Percentiles rank a stretch among this genome's conserved stretches.
phyloP scores from a whole-genome alignment of 2,888 invertebrate genomes.

The Epistrophe grossulariae region DNA sequence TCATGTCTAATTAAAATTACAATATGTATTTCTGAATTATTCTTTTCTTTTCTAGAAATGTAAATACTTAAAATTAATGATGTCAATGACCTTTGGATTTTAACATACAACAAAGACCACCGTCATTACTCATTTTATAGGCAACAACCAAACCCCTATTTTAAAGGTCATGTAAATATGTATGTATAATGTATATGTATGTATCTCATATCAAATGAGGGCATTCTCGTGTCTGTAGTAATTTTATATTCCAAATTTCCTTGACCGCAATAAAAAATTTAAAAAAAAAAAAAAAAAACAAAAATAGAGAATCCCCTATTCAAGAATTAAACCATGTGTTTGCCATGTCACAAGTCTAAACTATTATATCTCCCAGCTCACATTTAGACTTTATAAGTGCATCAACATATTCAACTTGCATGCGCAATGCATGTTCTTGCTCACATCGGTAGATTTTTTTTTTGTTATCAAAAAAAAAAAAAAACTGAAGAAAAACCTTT shows the following conservation, averaged over 20 bases:
- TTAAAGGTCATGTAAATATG: conserved; percentile 16
- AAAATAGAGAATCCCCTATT: background rate
- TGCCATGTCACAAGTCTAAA: conserved; percentile 17
- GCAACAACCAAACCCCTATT: background rate
- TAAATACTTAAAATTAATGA: background rate
- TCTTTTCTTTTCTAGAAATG: background rate
- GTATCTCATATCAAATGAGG: conserved; percentile 1
- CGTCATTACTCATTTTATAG: background rate
- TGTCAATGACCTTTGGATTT: conserved; percentile 40
- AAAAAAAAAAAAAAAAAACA: background rate
- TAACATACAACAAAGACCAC: background rate
- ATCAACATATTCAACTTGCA: conserved; percentile 21
- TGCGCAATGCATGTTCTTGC: conserved; percentile 15
- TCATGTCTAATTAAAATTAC: too few relatives aligned
- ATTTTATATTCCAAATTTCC: conserved; percentile 54
- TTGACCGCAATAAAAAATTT: conserved; percentile 49
- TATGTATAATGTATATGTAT: too few relatives aligned
- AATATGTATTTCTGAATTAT: background rate
- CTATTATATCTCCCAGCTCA: background rate
- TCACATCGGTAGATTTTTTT: background rate
- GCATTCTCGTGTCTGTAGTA: conserved; percentile 36
- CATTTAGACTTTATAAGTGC: background rate
- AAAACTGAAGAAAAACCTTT: conserved; percentile 2
- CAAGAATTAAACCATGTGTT: background rate
- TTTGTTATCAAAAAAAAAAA: background rate